Percentiles rank a stretch among this genome's conserved stretches.
phyloP scores from a whole-genome alignment of 2,888 invertebrate species.

The Callyntrura guangdongensis region DNA sequence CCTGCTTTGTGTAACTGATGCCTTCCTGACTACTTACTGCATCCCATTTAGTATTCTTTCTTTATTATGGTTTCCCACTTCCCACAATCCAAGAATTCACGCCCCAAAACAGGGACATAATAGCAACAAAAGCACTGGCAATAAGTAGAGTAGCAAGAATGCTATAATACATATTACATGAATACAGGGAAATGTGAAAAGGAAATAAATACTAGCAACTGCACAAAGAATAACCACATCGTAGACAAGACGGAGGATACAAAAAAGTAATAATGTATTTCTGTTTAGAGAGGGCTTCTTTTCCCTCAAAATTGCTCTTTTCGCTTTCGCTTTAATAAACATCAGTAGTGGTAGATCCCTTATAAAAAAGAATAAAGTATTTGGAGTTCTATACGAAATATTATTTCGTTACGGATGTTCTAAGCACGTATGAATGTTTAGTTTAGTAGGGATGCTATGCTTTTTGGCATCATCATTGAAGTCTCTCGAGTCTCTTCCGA shows the following conservation, averaged over 20 bases:
- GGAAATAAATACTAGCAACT: conserved; percentile 15
- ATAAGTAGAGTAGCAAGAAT: background rate
- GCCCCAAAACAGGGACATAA: conserved; percentile 58
- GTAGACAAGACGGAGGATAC: conserved; percentile 11
- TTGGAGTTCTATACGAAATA: too few relatives aligned
- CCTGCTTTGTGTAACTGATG: background rate
- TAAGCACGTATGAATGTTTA: background rate
- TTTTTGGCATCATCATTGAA: conserved; percentile 54
- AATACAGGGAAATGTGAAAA: background rate
- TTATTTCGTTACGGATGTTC: conserved; percentile 1
- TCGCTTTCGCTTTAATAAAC: background rate
- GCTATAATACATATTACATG: conserved; percentile 22
- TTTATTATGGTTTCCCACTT: conserved; percentile 71
- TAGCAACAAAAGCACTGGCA: conserved; percentile 2
- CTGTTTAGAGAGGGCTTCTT: conserved; percentile 15
- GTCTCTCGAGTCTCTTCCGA: conserved; percentile 48
- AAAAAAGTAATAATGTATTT: conserved; percentile 30
- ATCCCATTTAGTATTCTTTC: conserved; percentile 62
- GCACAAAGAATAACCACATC: conserved; percentile 2
- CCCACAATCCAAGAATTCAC: conserved; percentile 69
- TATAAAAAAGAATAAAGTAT: background rate
- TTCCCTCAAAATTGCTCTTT: conserved; percentile 17
- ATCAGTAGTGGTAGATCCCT: background rate
- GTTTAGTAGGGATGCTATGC: background rate
- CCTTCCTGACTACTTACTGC: conserved; percentile 60